Percentiles rank a stretch among this genome's conserved stretches.
Evolutionary conservation across 2,113 vertebrate species (phyloP).

Genomic region (Gobius niger): DNA sequence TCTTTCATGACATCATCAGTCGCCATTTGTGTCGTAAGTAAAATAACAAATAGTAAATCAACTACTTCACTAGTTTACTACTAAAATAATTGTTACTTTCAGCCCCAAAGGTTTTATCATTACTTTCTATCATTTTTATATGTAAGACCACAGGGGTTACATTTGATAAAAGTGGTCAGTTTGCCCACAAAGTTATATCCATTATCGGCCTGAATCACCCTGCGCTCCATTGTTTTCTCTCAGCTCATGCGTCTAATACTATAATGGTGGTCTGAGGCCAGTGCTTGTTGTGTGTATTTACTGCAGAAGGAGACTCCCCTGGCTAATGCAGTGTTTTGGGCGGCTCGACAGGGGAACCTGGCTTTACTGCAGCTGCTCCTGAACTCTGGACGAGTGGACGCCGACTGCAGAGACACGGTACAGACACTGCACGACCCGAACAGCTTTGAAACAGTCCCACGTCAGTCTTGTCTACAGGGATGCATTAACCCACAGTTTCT

Average conservation of each 20-base stretch:
- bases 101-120: no score
- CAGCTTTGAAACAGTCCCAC: constrained; percentile 54
- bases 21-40: no score
- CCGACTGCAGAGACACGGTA: constrained; percentile 98
- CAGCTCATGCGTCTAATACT: constrained; percentile 24
- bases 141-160: background rate
- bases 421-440: constrained; percentile 66
- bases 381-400: constrained; percentile 93
- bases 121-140: background rate
- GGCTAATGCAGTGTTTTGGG: constrained; percentile 97
- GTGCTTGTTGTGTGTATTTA: constrained; percentile 60
- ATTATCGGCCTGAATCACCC: background rate
- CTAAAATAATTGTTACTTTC: no score
- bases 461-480: background rate
- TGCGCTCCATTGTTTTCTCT: background rate
- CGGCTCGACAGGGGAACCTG: constrained; percentile 91
- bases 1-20: no score
- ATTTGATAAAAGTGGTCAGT: background rate
- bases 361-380: constrained; percentile 92
- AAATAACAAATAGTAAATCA: no score
- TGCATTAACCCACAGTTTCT: no score
- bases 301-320: constrained; percentile 96
- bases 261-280: constrained; percentile 42
- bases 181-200: background rate
- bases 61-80: no score